Evolutionary conservation across 2,888 invertebrate genomes (phyloP), one percentile per base, ranked within the genome.

Genomic region (Amiota mariae): DNA sequence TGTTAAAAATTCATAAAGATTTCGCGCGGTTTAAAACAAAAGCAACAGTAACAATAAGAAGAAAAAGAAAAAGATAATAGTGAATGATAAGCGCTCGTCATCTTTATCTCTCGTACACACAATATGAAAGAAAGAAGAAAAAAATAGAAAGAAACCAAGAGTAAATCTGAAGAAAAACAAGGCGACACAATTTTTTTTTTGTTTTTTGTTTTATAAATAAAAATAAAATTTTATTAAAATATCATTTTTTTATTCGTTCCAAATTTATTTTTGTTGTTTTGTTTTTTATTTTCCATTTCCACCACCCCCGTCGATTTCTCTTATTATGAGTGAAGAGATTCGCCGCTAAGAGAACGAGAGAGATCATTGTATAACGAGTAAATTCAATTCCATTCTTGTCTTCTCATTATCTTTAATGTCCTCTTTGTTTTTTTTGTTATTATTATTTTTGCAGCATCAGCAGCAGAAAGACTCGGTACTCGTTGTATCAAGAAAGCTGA

Each of bases 71-170:
- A 59, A 59, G 59, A 59, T 59, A 59, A 59, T 15, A 59, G 59
- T 59, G 18, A 12, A 54, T 59, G 59, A 59, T 59, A 59, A 59
- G 59, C 15, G 20, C 20, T n/a, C 54, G 24, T 11, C 59, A 59
- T 59, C 59, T 59, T 59, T 59, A 59, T 59, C 59, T 59, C 59
- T 59, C 20, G 59, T 15, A 59, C 11, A 9, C n/a, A 59, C 15
- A 51, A 12, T n/a, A 54, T n/a, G n/a, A 15, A 59, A 59, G 11
- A 20, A 59, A 59, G 20, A 20, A 15, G 20, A 59, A 18, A 20
- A 59, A 12, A 51, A 51, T n/a, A 4, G 59, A 15, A 18, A 18
- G 54, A 54, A 36, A 36, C 36, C 36, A 36, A 36, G 36, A 36
- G 36, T 36, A 36, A 36, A 54, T n/a, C 12, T 15, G 54, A 54